A percentile compares a stretch with the other conserved stretches of the same genome.
Evolutionary conservation across 2,113 vertebrate genomes (phyloP).

Genomic region (Abramis brama): DNA sequence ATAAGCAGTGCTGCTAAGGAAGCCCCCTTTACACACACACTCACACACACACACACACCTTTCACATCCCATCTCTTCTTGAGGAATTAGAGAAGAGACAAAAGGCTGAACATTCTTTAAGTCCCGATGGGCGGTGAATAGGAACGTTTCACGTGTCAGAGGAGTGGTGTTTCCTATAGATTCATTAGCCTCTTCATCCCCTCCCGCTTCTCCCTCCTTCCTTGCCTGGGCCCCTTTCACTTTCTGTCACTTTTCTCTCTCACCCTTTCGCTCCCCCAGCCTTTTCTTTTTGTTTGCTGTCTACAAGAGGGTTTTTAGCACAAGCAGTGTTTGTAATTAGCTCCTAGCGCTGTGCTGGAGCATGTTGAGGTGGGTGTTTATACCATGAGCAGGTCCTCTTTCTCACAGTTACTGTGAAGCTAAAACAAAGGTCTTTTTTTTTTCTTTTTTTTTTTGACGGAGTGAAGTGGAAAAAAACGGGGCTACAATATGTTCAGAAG

Average conservation of each 20-base stretch:
- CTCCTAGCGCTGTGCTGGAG: constrained; percentile 90
- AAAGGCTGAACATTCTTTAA: constrained; percentile 90
- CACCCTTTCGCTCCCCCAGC: constrained; percentile 77
- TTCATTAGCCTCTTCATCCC: constrained; percentile 95
- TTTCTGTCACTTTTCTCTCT: constrained; percentile 84
- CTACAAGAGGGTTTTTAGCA: constrained; percentile 87
- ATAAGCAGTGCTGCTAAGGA: constrained; percentile 44
- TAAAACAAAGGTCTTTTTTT: constrained; percentile 77
- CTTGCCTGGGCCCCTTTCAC: constrained; percentile 78
- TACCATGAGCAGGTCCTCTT: constrained; percentile 81
- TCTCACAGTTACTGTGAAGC: constrained; percentile 82
- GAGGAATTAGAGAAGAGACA: constrained; percentile 94
- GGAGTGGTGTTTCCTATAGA: constrained; percentile 95
- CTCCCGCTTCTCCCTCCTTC: constrained; percentile 71
- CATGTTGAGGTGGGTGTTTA: constrained; percentile 88
- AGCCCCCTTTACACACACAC: constrained; percentile 71
- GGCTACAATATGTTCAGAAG: constrained; percentile 74
- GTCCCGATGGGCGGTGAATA: constrained; percentile 90
- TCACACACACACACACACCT: constrained; percentile 84
- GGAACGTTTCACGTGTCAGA: constrained; percentile 94
- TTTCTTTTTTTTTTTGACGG: constrained; percentile 75
- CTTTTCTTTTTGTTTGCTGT: constrained; percentile 86
- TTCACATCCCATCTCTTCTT: constrained; percentile 87
- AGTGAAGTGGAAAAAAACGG: constrained; percentile 65
- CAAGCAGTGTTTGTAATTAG: constrained; percentile 94